Conservation (phyloP, 2,797 vertebrate genomes). For the Poecilia wingei region DNA sequence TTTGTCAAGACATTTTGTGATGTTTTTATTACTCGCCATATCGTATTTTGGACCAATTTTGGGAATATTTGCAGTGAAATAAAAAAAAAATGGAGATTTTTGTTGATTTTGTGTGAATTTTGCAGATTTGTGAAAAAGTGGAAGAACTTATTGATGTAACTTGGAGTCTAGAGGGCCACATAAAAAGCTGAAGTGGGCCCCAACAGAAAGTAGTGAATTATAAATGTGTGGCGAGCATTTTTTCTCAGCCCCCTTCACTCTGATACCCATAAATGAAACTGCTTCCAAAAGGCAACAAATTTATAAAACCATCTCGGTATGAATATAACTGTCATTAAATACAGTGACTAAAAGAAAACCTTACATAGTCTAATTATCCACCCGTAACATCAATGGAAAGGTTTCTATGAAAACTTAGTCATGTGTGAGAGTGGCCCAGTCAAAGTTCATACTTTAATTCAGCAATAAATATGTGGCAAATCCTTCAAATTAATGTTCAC, state of each 20-base stretch:
- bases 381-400: not conserved
- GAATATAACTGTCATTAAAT: not conserved
- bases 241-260: not conserved
- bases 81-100: too few species aligned
- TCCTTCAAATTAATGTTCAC: not conserved
- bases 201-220: not conserved
- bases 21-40: too few species aligned
- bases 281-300: not conserved
- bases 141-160: too few species aligned
- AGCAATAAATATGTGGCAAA: not conserved
- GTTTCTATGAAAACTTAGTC: not conserved
- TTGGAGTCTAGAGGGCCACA: too few species aligned
- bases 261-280: not conserved
- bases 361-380: not conserved
- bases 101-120: too few species aligned
- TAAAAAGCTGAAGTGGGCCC: too few species aligned
- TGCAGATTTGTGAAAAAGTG: too few species aligned
- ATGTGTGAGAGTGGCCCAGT: not conserved
- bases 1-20: too few species aligned
- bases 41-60: too few species aligned
- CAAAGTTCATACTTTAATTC: not conserved
- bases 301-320: not conserved
- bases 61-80: too few species aligned
- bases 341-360: not conserved
- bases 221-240: not conserved